Percentiles rank a stretch among this genome's conserved stretches.
Evolutionary conservation across 1,140 invertebrate genomes (phyloP).

Genomic region (Ctenoplectra terminalis): DNA sequence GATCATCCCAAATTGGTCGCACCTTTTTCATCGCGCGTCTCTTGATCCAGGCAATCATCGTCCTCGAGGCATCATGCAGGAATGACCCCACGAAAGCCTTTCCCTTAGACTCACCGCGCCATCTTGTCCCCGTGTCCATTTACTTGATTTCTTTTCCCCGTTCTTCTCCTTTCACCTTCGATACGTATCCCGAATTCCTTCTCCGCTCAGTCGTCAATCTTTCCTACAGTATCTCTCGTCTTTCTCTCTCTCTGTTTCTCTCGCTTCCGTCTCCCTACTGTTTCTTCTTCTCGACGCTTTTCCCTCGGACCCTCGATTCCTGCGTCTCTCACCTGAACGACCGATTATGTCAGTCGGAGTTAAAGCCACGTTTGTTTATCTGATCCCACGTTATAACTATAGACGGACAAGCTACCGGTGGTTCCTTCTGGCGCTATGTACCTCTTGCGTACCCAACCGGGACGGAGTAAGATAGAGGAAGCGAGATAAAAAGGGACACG

Average conservation of each 20-base stretch:
- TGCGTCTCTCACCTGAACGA: slow-evolving; percentile 64
- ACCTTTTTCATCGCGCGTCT: slow-evolving; percentile 34
- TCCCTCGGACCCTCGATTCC: not conserved
- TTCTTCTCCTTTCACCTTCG: slow-evolving; percentile 59
- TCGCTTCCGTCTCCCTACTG: not conserved
- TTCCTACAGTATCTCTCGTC: not conserved
- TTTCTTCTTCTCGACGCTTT: not conserved
- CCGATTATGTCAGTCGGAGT: slow-evolving; percentile 77
- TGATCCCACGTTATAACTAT: slow-evolving; percentile 77
- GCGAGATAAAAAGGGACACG: slow-evolving; percentile 27
- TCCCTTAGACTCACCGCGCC: not conserved
- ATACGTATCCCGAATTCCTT: not conserved
- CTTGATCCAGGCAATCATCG: slow-evolving; percentile 62
- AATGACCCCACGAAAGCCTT: slow-evolving; percentile 42
- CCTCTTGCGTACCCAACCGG: slow-evolving; percentile 45
- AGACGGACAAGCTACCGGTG: slow-evolving; percentile 70
- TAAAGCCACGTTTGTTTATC: slow-evolving; percentile 77
- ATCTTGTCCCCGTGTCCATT: not conserved
- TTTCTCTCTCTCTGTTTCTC: not conserved
- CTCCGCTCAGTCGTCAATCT: slow-evolving; percentile 6
- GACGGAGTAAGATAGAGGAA: slow-evolving; percentile 16
- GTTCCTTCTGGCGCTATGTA: slow-evolving; percentile 62
- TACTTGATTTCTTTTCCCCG: not conserved
- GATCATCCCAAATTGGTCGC: slow-evolving; percentile 41
- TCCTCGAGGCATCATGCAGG: slow-evolving; percentile 35